These are phyloP conservation scores for Piprites chloris DNA, from an alignment of 2,113 vertebrate genomes.

Conservation along the genomic window DNA sequence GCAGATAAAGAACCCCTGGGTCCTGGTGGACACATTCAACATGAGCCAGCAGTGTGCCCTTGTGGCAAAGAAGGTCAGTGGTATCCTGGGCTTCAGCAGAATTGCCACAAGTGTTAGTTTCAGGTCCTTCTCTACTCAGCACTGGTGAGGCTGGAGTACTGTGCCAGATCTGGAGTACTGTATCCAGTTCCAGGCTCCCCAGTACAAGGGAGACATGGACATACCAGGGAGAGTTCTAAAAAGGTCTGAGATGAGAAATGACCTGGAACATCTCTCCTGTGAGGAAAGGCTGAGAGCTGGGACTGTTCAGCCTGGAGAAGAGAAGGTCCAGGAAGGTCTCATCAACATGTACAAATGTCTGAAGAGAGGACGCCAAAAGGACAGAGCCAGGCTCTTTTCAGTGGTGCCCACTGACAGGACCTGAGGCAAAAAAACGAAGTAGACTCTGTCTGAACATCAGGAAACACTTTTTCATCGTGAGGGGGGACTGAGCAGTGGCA, in stretches of 20 bases:
- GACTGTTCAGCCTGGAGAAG: not conserved
- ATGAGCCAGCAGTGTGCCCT: not conserved
- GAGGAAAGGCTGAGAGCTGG: not conserved
- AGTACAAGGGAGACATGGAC: not conserved
- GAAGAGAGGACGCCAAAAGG: not conserved
- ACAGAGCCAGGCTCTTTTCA: not conserved
- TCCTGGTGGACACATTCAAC: not conserved
- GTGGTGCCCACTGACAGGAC: not conserved
- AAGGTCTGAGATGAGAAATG: not conserved
- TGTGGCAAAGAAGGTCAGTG: rapidly evolving
- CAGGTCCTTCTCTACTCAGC: not conserved
- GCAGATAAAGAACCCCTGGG: not conserved
- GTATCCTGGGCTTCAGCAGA: not conserved
- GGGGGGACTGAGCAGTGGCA: not conserved
- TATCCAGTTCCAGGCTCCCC: not conserved
- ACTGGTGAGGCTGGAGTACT: not conserved
- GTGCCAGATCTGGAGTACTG: not conserved
- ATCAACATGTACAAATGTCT: not conserved
- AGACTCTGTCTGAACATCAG: not conserved
- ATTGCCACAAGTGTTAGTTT: not conserved
- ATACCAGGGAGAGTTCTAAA: not conserved
- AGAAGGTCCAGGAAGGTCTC: not conserved
- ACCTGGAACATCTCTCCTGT: not conserved
- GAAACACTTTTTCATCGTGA: not conserved
- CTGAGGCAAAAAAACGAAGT: not conserved